phyloP scores from a whole-genome alignment of 2,113 vertebrate species.

The Vulpes ferrilata region DNA sequence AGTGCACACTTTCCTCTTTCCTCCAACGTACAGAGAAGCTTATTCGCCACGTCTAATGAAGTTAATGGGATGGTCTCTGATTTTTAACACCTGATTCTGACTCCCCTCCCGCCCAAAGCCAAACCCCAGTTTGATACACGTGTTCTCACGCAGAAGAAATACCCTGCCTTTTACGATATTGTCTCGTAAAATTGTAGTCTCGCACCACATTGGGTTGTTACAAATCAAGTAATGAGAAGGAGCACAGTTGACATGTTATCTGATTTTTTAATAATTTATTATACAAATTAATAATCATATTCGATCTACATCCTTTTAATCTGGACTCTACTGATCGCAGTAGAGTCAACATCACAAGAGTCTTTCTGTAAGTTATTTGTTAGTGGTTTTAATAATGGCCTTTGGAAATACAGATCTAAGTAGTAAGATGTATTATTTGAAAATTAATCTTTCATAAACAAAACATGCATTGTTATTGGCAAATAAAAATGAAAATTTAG shows the following conservation, averaged over 20 bases:
- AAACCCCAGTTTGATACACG: not conserved
- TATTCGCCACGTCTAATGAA: not conserved
- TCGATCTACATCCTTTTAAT: constrained; percentile 33
- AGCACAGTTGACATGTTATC: not conserved
- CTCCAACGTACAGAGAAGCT: not conserved
- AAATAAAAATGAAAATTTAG: not conserved
- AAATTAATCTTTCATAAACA: constrained; percentile 64
- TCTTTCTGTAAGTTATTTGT: constrained; percentile 48
- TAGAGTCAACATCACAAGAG: not conserved
- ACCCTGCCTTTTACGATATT: not conserved
- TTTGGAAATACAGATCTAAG: constrained; percentile 42
- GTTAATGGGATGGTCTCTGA: not conserved
- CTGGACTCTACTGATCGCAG: not conserved
- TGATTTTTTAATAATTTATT: constrained; percentile 51
- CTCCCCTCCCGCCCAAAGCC: not conserved
- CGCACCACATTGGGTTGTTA: not conserved
- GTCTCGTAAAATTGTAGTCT: constrained; percentile 1
- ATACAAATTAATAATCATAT: constrained; percentile 51
- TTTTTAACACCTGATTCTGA: not conserved
- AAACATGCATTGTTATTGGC: not conserved
- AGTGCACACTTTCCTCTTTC: not conserved
- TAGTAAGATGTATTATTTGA: constrained; percentile 49
- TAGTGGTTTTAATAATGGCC: constrained; percentile 38
- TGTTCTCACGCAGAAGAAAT: constrained; percentile 18
- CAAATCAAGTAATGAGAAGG: constrained; percentile 9